These are phyloP conservation scores for Camponotus pennsylvanicus DNA, from an alignment of 1,140 invertebrate genomes.

Conservation along the genomic window DNA sequence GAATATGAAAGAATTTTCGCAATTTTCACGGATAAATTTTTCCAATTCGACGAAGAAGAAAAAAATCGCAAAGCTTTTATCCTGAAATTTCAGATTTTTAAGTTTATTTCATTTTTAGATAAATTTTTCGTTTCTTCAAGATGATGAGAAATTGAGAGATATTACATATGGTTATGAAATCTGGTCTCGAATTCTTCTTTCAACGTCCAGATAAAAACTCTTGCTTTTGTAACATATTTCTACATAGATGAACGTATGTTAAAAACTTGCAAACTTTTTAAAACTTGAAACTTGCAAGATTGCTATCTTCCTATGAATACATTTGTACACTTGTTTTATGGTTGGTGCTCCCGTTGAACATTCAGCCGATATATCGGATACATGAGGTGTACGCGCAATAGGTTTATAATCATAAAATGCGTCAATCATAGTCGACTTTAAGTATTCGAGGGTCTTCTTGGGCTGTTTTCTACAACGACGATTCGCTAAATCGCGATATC, in stretches of 20 bases:
- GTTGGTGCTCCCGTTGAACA: not conserved
- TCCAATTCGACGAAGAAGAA: too few species aligned
- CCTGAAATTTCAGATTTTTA: not conserved
- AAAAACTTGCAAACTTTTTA: not conserved
- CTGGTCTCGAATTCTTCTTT: too few species aligned
- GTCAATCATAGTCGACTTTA: not conserved
- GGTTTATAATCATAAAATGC: not conserved
- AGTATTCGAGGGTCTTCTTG: not conserved
- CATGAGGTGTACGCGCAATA: not conserved
- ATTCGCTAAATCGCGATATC: not conserved
- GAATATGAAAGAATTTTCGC: not conserved
- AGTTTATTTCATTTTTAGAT: not conserved
- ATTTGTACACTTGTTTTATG: not conserved
- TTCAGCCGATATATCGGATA: not conserved
- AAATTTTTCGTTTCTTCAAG: not conserved
- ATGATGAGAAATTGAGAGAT: not conserved
- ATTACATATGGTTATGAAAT: too few species aligned
- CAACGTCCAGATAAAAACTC: constrained; percentile 6
- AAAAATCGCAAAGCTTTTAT: not conserved
- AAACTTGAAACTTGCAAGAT: too few species aligned
- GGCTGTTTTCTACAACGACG: too few species aligned
- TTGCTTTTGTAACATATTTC: not conserved
- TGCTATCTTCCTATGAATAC: not conserved
- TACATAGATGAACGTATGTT: not conserved
- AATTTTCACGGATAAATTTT: not conserved